phyloP scores from a whole-genome alignment of 2,797 vertebrate species.

The Oreonectes daqikongensis region DNA sequence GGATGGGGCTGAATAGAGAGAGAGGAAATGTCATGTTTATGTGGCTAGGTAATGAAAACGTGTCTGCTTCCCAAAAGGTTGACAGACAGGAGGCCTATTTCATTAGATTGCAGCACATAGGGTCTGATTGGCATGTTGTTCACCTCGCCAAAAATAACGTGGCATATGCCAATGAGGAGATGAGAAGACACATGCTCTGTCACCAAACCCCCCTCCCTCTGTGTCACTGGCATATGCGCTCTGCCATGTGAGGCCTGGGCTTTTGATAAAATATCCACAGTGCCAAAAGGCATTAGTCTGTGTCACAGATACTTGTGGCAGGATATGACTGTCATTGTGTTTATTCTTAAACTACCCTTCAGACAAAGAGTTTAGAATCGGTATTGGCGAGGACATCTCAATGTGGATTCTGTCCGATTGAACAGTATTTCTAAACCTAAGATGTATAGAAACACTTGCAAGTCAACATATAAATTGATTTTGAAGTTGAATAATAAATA shows the following conservation, averaged over 20 bases:
- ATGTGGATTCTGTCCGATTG: neutral
- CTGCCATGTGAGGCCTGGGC: conserved; percentile 32
- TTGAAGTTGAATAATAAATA: too few relatives aligned
- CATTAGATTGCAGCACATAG: conserved; percentile 62
- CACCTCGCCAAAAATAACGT: conserved; percentile 56
- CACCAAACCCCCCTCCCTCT: neutral
- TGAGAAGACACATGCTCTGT: conserved; percentile 37
- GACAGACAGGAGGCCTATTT: conserved; percentile 70
- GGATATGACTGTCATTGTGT: conserved; percentile 23
- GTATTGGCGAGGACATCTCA: neutral
- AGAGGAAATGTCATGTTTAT: conserved; percentile 62
- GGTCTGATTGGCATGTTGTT: conserved; percentile 65
- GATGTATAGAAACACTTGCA: too few relatives aligned
- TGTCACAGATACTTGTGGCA: conserved; percentile 35
- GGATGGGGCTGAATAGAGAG: neutral
- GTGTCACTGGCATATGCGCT: conserved; percentile 34
- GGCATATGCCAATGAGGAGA: conserved; percentile 53
- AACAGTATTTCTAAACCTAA: neutral
- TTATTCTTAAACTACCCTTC: conserved; percentile 12
- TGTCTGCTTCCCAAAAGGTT: conserved; percentile 59
- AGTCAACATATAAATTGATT: too few relatives aligned
- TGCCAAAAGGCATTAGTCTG: conserved; percentile 52
- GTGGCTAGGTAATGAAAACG: conserved; percentile 68
- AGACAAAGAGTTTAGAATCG: neutral
- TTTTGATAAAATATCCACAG: conserved; percentile 37